Percentiles rank a stretch among this genome's conserved stretches.
These are phyloP conservation scores for Campylorhamphus procurvoides DNA, from an alignment of 2,113 vertebrate genomes.

Conservation along the genomic window DNA sequence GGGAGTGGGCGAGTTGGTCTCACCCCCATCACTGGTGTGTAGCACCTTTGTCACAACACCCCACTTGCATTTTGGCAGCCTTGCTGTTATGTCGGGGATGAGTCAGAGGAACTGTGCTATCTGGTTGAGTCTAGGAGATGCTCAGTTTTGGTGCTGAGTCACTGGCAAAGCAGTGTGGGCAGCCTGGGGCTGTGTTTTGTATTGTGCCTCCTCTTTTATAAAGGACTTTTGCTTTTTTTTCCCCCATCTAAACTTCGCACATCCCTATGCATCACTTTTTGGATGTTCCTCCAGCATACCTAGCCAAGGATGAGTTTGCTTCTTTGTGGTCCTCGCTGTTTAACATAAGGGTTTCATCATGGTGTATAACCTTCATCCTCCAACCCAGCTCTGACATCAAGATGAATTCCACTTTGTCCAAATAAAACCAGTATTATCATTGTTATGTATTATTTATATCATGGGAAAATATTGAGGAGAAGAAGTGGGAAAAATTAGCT, in stretches of 20 bases:
- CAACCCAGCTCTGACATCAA: neutral
- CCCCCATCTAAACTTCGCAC: neutral
- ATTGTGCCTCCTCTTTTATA: neutral
- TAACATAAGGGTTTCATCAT: accelerated
- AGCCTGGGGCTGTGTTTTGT: neutral
- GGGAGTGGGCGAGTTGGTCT: neutral
- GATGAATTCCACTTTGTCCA: neutral
- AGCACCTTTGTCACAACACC: neutral
- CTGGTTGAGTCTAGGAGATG: neutral
- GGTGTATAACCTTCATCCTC: neutral
- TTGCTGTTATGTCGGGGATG: neutral
- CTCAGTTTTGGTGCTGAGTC: constrained; percentile 30
- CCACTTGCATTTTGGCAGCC: neutral
- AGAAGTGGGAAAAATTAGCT: constrained; percentile 2
- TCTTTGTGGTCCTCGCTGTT: accelerated
- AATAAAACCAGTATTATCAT: neutral
- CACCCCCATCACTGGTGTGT: neutral
- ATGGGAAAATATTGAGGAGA: neutral
- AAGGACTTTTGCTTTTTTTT: neutral
- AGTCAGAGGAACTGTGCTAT: neutral
- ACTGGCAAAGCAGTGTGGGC: neutral
- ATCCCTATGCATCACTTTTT: neutral
- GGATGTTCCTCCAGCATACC: neutral
- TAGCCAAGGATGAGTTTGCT: neutral
- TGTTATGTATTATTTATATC: neutral